Evolutionary conservation across 1,140 invertebrate species (phyloP), one percentile per base, ranked within the genome.

Genomic region (Cylas formicarius): DNA sequence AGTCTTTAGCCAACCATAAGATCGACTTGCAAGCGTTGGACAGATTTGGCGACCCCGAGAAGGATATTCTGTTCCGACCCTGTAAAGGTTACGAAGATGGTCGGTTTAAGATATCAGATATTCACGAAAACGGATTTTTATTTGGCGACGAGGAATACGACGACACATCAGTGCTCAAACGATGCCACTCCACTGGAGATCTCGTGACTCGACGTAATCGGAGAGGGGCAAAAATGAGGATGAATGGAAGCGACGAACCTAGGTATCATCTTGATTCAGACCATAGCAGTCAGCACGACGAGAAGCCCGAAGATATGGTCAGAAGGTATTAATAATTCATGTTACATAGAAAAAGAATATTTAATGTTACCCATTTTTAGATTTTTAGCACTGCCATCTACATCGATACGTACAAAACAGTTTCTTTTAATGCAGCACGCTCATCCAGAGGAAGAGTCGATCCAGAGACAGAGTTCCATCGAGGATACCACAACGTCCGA

Each of bases 111-210:
- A 72, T 73, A 42, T 69, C 71, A 5, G 72, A 74, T 54, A 67
- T 74, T 11, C 72, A 74, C 46, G 65, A 71, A 52, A 68, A 67
- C 29, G 63, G 68, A 28, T 68, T 68, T 46, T 61, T 64, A 23
- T 61, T 65, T 36, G 56, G 53, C 13, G 63, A 69, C 42, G 66
- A 66, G 18, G 63, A 67, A 13, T 65, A 62, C 16, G 61, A 64
- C 23, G 56, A 60, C 9, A 58, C 59, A 19, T 54, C 61, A 31
- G 47, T 61, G 13, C 52, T 71, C 22, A 64, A 67, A 40, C 48
- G 71, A 27, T 71, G 68, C 5, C 70, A 72, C 48, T 74, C 72
- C 2, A 69, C 72, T 4, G 72, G 72, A 8, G 72, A 75, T 57
- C 50, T 74, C 2, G 66, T 62, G 35, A 48, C 61, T 13, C 44